Evolutionary conservation across 2,797 vertebrate genomes (phyloP).

Genomic region (Pantherophis vulpinus): DNA sequence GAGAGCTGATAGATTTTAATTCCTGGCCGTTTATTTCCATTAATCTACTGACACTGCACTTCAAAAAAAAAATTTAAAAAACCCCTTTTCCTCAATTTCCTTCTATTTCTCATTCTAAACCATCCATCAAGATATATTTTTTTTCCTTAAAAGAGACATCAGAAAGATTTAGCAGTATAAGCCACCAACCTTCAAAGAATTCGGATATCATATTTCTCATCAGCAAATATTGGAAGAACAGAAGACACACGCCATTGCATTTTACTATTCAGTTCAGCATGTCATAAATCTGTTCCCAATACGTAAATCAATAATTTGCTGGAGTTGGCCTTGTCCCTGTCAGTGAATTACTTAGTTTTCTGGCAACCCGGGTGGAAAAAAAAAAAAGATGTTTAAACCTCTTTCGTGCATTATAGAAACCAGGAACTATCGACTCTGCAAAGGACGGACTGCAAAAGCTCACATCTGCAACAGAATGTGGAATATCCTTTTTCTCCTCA

Average conservation of each 20-base stretch:
- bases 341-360: slow-evolving; percentile 10
- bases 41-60: background rate
- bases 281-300: slow-evolving; percentile 21
- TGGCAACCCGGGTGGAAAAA: background rate
- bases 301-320: slow-evolving; percentile 30
- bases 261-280: background rate
- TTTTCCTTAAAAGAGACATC: background rate
- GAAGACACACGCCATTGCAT: background rate
- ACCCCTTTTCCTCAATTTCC: background rate
- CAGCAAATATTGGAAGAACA: background rate
- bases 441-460: background rate
- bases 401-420: background rate
- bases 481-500: background rate
- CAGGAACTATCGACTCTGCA: background rate
- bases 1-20: background rate
- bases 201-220: background rate
- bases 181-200: background rate
- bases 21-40: background rate
- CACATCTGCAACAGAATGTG: background rate
- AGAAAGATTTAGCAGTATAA: background rate
- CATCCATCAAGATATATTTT: background rate
- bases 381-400: background rate
- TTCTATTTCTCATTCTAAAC: background rate
- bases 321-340: slow-evolving; percentile 8
- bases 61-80: background rate